phyloP scores from a whole-genome alignment of 2,888 invertebrate species.

The Spialia ferax region DNA sequence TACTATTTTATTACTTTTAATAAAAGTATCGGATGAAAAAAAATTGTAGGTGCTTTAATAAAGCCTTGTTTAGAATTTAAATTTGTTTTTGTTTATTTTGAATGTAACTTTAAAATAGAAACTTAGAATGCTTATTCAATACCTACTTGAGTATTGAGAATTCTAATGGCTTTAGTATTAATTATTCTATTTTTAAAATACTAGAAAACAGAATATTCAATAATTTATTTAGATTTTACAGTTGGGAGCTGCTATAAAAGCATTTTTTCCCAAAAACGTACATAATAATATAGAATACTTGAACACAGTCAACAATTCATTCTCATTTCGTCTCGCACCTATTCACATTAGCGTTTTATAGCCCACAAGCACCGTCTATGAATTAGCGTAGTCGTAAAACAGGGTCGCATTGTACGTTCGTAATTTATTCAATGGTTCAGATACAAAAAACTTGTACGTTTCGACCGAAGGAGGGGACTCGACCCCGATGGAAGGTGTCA shows the following conservation, averaged over 20 bases:
- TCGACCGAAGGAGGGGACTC: slow-evolving; percentile 61
- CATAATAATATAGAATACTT: slow-evolving; percentile 13
- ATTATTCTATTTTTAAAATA: too few relatives aligned
- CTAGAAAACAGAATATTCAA: too few relatives aligned
- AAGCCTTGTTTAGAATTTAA: too few relatives aligned
- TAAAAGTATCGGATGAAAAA: too few relatives aligned
- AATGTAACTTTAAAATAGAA: too few relatives aligned
- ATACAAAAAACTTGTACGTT: slow-evolving; percentile 82
- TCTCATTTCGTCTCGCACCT: slow-evolving; percentile 11
- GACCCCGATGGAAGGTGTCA: slow-evolving; percentile 80
- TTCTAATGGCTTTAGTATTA: too few relatives aligned
- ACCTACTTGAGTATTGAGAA: too few relatives aligned
- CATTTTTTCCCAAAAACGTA: not conserved
- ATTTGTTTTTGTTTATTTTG: too few relatives aligned
- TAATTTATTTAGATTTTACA: not conserved
- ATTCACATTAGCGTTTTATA: slow-evolving; percentile 17
- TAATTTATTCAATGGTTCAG: slow-evolving; percentile 82
- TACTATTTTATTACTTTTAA: too few relatives aligned
- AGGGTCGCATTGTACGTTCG: slow-evolving; percentile 64
- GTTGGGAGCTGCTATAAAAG: slow-evolving; percentile 11
- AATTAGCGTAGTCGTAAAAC: slow-evolving; percentile 53
- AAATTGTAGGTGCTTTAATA: too few relatives aligned
- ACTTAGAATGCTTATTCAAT: not conserved
- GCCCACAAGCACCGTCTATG: slow-evolving; percentile 21
- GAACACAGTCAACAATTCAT: slow-evolving; percentile 15